Conservation (phyloP, 2,113 vertebrate genomes). For the Anarhynchus alexandrinus region DNA sequence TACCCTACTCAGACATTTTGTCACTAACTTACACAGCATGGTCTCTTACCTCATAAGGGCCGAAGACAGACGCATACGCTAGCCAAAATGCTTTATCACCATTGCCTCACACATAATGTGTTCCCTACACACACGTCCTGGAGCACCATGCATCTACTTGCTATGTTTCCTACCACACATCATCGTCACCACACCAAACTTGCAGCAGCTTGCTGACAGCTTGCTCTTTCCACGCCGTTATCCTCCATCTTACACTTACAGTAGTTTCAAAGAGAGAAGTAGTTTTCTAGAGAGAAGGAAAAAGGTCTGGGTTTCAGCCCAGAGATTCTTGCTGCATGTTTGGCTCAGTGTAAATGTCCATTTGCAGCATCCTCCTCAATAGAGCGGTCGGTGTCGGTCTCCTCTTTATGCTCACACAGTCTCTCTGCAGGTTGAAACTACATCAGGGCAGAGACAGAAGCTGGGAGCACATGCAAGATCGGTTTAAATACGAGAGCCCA, state of each 20-base stretch:
- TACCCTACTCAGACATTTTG: not conserved
- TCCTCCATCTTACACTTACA: not conserved
- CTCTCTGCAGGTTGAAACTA: not conserved
- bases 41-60: not conserved
- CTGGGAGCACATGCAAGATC: rapidly evolving
- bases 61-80: not conserved
- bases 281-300: not conserved
- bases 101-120: rapidly evolving
- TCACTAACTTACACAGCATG: not conserved
- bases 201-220: not conserved
- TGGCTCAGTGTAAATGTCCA: not conserved
- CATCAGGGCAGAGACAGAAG: not conserved
- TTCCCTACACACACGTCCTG: rapidly evolving
- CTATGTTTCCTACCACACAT: not conserved
- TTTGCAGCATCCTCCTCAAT: not conserved
- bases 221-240: not conserved
- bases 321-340: rapidly evolving
- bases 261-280: too few species aligned
- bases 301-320: not conserved
- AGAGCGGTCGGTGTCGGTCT: not conserved
- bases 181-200: not conserved
- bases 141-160: not conserved
- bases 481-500: not conserved
- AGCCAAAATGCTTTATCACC: not conserved
- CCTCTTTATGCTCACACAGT: not conserved